phyloP scores from a whole-genome alignment of 1,140 invertebrate species.

The Catajapyx aquilonaris region DNA sequence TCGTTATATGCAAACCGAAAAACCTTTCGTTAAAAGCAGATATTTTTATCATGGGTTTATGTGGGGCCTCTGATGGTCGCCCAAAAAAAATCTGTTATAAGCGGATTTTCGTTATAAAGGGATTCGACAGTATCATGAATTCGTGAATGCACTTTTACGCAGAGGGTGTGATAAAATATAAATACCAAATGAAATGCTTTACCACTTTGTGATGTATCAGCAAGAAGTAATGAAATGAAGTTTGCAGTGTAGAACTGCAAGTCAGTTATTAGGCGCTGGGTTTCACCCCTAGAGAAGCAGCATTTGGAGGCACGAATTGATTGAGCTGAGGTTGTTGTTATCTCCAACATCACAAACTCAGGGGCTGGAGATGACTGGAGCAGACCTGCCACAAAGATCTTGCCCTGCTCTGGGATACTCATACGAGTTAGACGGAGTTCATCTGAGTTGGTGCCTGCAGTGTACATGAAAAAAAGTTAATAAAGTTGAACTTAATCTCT shows the following conservation, averaged over 20 bases:
- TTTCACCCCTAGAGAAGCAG: conserved; percentile 12
- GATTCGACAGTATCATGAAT: conserved; percentile 20
- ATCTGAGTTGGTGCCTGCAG: neutral
- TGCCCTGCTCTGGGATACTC: neutral
- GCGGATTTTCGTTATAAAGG: too few relatives aligned
- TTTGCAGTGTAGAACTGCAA: conserved; percentile 63
- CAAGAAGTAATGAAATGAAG: conserved; percentile 48
- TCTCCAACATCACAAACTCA: conserved; percentile 4
- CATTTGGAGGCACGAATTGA: too few relatives aligned
- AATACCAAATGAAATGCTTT: conserved; percentile 31
- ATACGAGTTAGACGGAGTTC: conserved; percentile 11
- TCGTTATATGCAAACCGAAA: conserved; percentile 26
- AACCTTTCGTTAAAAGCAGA: conserved; percentile 20
- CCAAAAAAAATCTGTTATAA: conserved; percentile 18
- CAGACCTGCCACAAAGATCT: conserved; percentile 1
- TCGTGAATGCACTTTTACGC: conserved; percentile 19
- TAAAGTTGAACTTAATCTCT: neutral
- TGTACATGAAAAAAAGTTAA: neutral
- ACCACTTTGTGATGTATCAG: conserved; percentile 29
- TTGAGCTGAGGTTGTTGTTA: too few relatives aligned
- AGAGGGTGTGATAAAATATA: conserved; percentile 39
- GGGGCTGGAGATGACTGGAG: neutral
- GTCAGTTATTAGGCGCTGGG: conserved; percentile 26
- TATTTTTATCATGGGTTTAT: too few relatives aligned
- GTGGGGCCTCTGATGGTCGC: conserved; percentile 28